Evolutionary conservation across 30 jellyfish, hydroid and myxozoan genomes (phyloP), one percentile per base, ranked within the genome.

Genomic region (Hydractinia symbiolongicarpus): DNA sequence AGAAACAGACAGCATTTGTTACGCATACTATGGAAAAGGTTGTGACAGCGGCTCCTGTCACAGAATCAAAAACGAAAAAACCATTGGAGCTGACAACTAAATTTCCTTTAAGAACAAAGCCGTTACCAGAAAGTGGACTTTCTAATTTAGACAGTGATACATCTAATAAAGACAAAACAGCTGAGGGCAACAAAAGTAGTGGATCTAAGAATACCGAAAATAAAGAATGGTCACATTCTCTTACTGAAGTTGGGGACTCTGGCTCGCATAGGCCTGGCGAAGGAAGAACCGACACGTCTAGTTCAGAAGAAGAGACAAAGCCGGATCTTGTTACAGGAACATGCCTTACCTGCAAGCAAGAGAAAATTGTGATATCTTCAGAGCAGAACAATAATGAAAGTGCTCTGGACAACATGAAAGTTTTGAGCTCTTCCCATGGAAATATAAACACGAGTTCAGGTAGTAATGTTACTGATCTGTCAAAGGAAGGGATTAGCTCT

Each of bases 391-490:
- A 64, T 64, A 7, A 64, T 64, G 8, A 7, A 7, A 64, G 40
- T 6, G 40, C 19, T 51, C 9, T 64, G 7, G 54, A 55, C 30
- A 76, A 64, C 52, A 44, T 77, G 73, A 77, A 77, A 8, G 53
- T 77, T 7, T 77, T 77, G 4, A 77, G 82, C 53, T 78, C 85
- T 9, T 4, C 53, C 44, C 61, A 77, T 21, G 85, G 85, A 4
- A 54, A 49, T 7, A 53, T 77, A 0, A 77, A 77, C 53, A 55
- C 52, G 50, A 44, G 78, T 9, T 17, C n/a, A 53, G 30, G 75
- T n/a, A 77, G 60, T 53, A 61, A 11, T 17, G 60, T 76, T 6
- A 6, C 74, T 2, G 74, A 64, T 64, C 8, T 6, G 19, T 44
- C 19, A 9, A 64, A 7, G 17, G 17, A 7, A 64, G 17, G 17